A percentile compares a stretch with the other conserved stretches of the same genome.
Conservation (phyloP, 2,888 invertebrate species). For the Argyresthia goedartella region DNA sequence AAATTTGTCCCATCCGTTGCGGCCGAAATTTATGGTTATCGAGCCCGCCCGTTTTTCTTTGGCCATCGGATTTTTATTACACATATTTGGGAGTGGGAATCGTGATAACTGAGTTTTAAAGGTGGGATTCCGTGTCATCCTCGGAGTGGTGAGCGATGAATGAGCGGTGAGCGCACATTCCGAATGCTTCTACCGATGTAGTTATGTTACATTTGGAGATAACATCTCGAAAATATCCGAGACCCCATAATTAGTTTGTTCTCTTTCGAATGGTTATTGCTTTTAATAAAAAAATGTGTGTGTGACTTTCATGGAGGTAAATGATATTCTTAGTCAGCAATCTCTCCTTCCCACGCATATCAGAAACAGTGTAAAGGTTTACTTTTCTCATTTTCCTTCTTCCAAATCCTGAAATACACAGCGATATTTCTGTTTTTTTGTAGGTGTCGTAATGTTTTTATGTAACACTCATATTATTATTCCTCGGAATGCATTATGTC, state of each 20-base stretch:
- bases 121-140: slow-evolving; percentile 42
- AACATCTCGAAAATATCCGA: not conserved
- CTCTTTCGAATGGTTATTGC: not conserved
- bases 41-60: slow-evolving; percentile 57
- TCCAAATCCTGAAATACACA: too few species aligned
- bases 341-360: too few species aligned
- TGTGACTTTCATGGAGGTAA: too few species aligned
- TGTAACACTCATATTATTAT: not conserved
- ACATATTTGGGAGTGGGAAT: slow-evolving; percentile 62
- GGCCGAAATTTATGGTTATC: slow-evolving; percentile 67
- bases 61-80: slow-evolving; percentile 63
- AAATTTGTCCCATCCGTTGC: slow-evolving; percentile 71
- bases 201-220: slow-evolving; percentile 5
- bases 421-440: too few species aligned
- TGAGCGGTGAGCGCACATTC: slow-evolving; percentile 34
- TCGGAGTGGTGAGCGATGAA: slow-evolving; percentile 36
- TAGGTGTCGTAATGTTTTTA: too few species aligned
- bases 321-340: too few species aligned
- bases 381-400: too few species aligned
- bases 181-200: slow-evolving; percentile 11
- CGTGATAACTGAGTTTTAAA: slow-evolving; percentile 62
- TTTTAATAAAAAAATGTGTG: not conserved
- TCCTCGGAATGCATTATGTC: not conserved
- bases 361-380: too few species aligned
- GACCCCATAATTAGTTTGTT: slow-evolving; percentile 1